A percentile compares a stretch with the other conserved stretches of the same genome.
phyloP scores from a whole-genome alignment of 2,888 invertebrate genomes.

The Synanthedon tipuliformis region DNA sequence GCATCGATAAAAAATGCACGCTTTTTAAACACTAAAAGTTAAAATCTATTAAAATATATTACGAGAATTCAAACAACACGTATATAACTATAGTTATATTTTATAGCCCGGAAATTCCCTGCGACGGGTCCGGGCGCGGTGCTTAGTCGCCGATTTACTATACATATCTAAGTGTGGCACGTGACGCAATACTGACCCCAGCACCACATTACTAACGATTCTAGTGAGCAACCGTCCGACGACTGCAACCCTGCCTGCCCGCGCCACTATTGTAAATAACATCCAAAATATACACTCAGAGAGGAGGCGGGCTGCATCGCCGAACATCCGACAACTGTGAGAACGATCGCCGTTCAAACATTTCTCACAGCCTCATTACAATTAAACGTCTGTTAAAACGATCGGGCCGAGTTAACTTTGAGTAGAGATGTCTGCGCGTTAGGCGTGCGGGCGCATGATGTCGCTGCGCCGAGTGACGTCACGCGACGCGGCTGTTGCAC shows the following conservation, averaged over 20 bases:
- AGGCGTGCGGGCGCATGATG: neutral
- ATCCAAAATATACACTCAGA: slow-evolving; percentile 58
- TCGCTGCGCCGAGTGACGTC: slow-evolving; percentile 22
- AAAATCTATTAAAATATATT: slow-evolving; percentile 53
- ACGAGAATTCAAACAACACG: slow-evolving; percentile 69
- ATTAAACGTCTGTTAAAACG: slow-evolving; percentile 4
- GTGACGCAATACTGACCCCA: slow-evolving; percentile 33
- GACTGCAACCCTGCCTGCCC: slow-evolving; percentile 31
- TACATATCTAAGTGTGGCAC: slow-evolving; percentile 62
- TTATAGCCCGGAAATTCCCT: slow-evolving; percentile 41
- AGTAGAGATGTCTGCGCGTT: neutral
- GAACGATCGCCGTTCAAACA: slow-evolving; percentile 17
- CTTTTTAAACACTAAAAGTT: slow-evolving; percentile 46
- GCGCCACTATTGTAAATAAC: slow-evolving; percentile 47
- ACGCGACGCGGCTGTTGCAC: slow-evolving; percentile 11
- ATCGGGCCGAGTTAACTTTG: slow-evolving; percentile 4
- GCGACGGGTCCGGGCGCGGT: slow-evolving; percentile 20
- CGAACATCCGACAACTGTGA: slow-evolving; percentile 33
- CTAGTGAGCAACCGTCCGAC: slow-evolving; percentile 66
- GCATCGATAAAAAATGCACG: slow-evolving; percentile 59
- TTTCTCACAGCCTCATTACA: slow-evolving; percentile 7
- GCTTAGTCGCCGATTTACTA: slow-evolving; percentile 4
- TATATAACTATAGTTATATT: slow-evolving; percentile 45
- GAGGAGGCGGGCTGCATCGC: slow-evolving; percentile 29
- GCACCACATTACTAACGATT: slow-evolving; percentile 60